Evolutionary conservation across 2,888 invertebrate genomes (phyloP), one percentile per base, ranked within the genome.

Genomic region (Notocelia uddmanniana): DNA sequence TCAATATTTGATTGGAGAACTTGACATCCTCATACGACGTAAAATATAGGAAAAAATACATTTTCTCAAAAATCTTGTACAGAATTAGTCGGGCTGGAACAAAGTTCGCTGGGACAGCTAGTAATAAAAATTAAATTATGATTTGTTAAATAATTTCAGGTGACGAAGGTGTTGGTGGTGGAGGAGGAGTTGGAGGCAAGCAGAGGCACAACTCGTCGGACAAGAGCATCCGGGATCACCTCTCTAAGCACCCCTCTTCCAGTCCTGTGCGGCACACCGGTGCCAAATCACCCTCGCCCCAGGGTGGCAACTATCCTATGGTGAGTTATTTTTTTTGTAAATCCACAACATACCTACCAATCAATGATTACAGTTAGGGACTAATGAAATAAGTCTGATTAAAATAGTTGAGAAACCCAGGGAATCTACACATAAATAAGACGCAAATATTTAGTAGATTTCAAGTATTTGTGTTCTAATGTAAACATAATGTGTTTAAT

Each of bases 141-240:
- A 55, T 60, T 2, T 66, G 8, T 60, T 45, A 9, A 54, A 58
- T 11, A 19, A 73, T 88, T 89, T 66, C 86, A 93, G 93, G 92
- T 80, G 94, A 92, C 77, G 94, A 94, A 86, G 94, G 93, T 78
- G 93, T 88, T 37, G 94, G 94, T 70, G 95, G 95, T 62, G 96
- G 95, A 79, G 95, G 95, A 82, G 93, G 93, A 62, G 93, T 91
- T 31, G 92, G 93, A 68, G 94, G 87, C 72, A 94, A 94, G 83
- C 89, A 94, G 81, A 84, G 94, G 82, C 87, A 91, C 79, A 91
- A 91, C 81, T 92, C 94, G 76, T 84, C 94, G 81, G 95, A 95
- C 79, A 98, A 98, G 91, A 98, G 98, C 91, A 98, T 98, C 87
- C 97, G 98, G 90, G 98, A 98, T 88, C 98, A 98, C 90, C 96